phyloP scores from a whole-genome alignment of 2,797 vertebrate genomes.

The Pygocentrus nattereri region DNA sequence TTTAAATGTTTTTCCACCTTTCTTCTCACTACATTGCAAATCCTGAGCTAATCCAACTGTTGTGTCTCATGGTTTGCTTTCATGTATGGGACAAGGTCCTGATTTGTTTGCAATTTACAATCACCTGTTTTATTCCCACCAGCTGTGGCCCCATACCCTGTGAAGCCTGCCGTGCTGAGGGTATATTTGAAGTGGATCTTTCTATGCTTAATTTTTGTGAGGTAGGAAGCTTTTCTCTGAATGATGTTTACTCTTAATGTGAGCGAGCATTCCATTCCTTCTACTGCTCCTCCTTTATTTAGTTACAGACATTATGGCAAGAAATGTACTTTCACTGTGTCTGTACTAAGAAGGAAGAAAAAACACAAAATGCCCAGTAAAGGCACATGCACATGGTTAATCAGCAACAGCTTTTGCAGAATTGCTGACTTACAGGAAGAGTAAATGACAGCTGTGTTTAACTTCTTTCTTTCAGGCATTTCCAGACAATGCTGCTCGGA shows the following conservation, averaged over 20 bases:
- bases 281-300: not conserved
- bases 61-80: not conserved
- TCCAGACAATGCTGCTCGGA: slow-evolving; percentile 93
- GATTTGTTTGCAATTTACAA: not conserved
- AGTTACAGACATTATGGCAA: too few species aligned
- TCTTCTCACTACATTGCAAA: not conserved
- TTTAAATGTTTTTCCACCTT: not conserved
- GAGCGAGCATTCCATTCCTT: not conserved
- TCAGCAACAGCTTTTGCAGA: not conserved
- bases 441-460: not conserved
- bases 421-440: not conserved
- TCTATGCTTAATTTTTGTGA: slow-evolving; percentile 89
- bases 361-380: not conserved
- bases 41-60: not conserved
- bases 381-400: not conserved
- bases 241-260: not conserved
- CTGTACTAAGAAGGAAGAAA: not conserved
- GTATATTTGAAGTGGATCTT: slow-evolving; percentile 90
- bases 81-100: not conserved
- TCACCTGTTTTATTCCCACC: slow-evolving; percentile 32
- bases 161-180: slow-evolving; percentile 91
- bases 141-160: slow-evolving; percentile 94
- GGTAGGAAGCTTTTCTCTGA: slow-evolving; percentile 73
- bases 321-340: not conserved
- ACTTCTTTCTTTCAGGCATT: slow-evolving; percentile 82